Evolutionary conservation across 1,140 invertebrate species (phyloP).

Genomic region (Watersipora subatra): DNA sequence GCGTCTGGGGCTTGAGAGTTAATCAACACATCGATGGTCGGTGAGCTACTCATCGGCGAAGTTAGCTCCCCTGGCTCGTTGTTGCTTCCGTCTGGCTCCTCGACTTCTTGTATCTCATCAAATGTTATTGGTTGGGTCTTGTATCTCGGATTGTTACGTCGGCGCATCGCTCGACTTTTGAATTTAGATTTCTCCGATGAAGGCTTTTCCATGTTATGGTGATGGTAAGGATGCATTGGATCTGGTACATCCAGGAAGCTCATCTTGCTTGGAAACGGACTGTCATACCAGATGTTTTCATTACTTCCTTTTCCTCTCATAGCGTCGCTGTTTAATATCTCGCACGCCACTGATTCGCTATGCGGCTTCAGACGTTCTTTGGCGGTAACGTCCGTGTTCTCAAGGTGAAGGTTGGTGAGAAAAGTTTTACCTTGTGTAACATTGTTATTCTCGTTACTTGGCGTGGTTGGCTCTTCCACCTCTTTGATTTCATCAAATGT

Average conservation of each 20-base stretch:
- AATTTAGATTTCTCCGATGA: neutral
- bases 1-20: too few species aligned
- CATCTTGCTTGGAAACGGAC: neutral
- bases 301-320: neutral
- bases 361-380: neutral
- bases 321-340: too few species aligned
- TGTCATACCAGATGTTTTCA: neutral
- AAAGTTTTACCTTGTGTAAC: neutral
- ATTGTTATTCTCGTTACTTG: constrained; percentile 13
- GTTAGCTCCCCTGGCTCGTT: neutral
- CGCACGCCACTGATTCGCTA: neutral
- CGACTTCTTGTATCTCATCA: constrained; percentile 55
- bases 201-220: neutral
- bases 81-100: constrained; percentile 16
- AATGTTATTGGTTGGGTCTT: constrained; percentile 60
- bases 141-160: constrained; percentile 41
- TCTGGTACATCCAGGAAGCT: neutral
- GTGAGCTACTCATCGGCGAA: too few species aligned
- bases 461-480: constrained; percentile 27
- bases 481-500: constrained; percentile 64
- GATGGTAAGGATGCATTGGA: neutral
- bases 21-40: too few species aligned
- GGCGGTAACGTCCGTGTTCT: neutral
- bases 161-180: constrained; percentile 15
- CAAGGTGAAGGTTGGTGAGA: neutral